Base-by-base conservation (phyloP, 2,113 vertebrate species). In the Stigmatopora nigra region DNA sequence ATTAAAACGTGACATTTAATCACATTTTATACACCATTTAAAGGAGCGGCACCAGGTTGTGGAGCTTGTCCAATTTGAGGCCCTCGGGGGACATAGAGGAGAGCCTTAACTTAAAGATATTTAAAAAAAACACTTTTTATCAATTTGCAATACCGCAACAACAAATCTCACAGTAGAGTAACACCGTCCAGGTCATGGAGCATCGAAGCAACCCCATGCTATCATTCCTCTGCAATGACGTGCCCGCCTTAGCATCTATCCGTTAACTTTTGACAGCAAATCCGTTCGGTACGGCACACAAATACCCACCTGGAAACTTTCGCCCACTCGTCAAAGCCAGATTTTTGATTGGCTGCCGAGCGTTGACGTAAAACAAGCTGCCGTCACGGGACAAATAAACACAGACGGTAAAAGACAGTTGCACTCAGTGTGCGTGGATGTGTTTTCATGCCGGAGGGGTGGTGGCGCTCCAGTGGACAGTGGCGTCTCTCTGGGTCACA, bases 401-500 rank as follows among this genome's bases (percentile, higher is more conserved):
- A 73, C 51, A 73, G 61, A 45, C 60, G 51, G 61, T 65, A 59
- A 36, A 60, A 83, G 78, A 82, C 67, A 86, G 81, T 71, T 35
- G 4, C 17, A 73, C 63, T 71, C 77, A 78, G 73, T 78, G 80
- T 83, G 52, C 11, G 80, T 82, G 61, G 78, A 77, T 85, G 77
- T 79, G 76, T 82, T 82, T 87, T 83, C 78, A 68, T 16, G 73
- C 70, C n/a, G 75, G 12, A 45, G 81, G 78, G 78, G 76, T 77
- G 78, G 79, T 70, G 71, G 79, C 63, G 57, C 65, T 75, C 70
- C 78, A 78, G 64, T 76, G 84, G 83, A 86, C 85, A 84, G 80
- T 73, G 73, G 74, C 80, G 80, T 84, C 70, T 86, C 82, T 77
- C 80, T 80, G 78, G 79, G 64, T 80, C n/a, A 77, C 79, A 90